Base-by-base conservation (phyloP, 2,888 invertebrate species). In the Eumacrocentrus americanus region DNA sequence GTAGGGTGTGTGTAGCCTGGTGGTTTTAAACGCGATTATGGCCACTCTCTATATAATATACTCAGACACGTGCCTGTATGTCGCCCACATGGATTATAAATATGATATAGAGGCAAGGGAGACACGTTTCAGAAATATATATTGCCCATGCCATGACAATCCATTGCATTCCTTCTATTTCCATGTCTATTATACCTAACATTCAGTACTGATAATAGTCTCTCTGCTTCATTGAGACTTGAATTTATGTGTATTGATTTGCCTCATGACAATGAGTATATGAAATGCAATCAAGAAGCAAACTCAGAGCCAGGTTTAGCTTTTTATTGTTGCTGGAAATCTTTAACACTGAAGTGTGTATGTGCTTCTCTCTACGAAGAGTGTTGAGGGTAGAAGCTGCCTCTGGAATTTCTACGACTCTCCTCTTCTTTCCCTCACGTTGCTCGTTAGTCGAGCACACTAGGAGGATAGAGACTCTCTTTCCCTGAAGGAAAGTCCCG, bases 81-180 rank as follows among this genome's bases (percentile, higher is more conserved):
- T 77, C 73, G 72, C 72, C 73, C 74, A 71, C 73, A 67, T 72
- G 78, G 80, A 80, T 79, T 80, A 80, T 79, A 74, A 79, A 79
- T 80, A 79, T 78, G 74, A 79, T 78, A 77, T 76, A 72, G 48
- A 34, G 34, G 29, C 40, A 34, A 48, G 22, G 47, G 48, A 29
- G 50, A 48, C 42, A 46, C 22, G 54, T 44, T 44, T 60, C 37
- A 29, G 16, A 14, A n/a, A 46, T 42, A 18, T n/a, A n/a, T 42
- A 42, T 42, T 42, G 20, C 11, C 18, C 23, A 46, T 46, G 42
- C 16, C 46, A 23, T 46, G n/a, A 46, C 23, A 11, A 54, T 46
- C 44, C 29, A 34, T 42, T 35, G 23, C 55, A 56, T 56, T 47
- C 55, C 47, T 44, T 47, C 40, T n/a, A n/a, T n/a, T n/a, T n/a